Conservation (phyloP, 2,888 invertebrate genomes). For the Schizaphis graminum region DNA sequence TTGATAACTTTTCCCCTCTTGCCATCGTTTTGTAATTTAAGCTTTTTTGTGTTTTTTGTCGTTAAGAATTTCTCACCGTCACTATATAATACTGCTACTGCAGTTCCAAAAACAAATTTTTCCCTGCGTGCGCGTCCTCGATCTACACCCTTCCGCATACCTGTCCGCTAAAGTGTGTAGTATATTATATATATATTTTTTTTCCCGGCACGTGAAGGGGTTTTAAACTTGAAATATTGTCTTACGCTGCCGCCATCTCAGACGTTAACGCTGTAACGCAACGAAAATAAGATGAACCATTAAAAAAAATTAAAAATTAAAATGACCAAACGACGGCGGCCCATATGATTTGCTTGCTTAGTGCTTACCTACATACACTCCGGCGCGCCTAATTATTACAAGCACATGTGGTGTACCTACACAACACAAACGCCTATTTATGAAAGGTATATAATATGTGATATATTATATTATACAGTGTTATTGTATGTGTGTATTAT, state of each 20-base stretch:
- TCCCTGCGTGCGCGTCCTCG: neutral
- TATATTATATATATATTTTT: neutral
- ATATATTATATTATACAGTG: neutral
- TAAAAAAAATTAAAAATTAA: neutral
- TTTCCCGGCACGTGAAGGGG: too few relatives aligned
- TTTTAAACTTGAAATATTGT: neutral
- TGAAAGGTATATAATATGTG: neutral
- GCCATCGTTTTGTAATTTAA: slow-evolving; percentile 39
- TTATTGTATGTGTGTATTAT: neutral
- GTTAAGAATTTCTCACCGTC: neutral
- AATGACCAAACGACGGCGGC: neutral
- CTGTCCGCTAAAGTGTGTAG: neutral
- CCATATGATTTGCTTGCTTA: neutral
- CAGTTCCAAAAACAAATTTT: slow-evolving; percentile 52
- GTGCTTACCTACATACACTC: neutral
- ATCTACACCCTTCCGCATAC: neutral
- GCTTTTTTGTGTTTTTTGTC: slow-evolving; percentile 20
- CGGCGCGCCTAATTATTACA: neutral
- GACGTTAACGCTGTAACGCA: neutral
- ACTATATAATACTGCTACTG: neutral
- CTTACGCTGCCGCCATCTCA: neutral
- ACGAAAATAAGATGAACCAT: neutral
- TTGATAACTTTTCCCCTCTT: slow-evolving; percentile 36
- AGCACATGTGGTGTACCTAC: neutral
- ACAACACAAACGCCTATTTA: neutral